Evolutionary conservation across 1,140 invertebrate species (phyloP), one percentile per base, ranked within the genome.

Genomic region (Physella acuta): DNA sequence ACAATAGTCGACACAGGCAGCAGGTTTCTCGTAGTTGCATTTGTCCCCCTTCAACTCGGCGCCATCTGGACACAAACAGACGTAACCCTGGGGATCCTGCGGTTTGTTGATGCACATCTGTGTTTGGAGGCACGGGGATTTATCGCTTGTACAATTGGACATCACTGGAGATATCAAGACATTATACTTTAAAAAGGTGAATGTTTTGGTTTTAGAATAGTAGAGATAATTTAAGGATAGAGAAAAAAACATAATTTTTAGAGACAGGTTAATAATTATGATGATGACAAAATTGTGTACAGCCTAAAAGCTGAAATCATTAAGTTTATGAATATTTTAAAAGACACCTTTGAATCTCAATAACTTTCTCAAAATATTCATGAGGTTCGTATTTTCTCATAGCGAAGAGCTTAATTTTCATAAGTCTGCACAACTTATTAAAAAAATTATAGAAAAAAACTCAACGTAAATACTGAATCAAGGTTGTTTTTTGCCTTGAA

Each of bases 21-120:
- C 86, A 36, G 65, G 28, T 55, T 79, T 77, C 44, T 85, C 70
- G 20, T 81, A 81, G 73, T 78, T 85, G 87, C 65, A 78, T 70
- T 70, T 79, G 67, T 71, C 72, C 30, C 65, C 51, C 65, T 74
- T 75, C 53, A 73, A 73, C 14, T 61, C 59, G 3, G 76, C 71
- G 2, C 88, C 89, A 78, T 91, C 89, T 2, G 91, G 88, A 78
- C 91, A 93, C 31, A 89, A 82, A 76, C 92, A 93, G 1, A 76
- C 71, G 65, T 69, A 74, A 52, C 66, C 62, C 14, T 76, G 64
- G 14, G 58, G 39, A 33, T 84, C 75, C 36, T 74, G 73, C 2
- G 74, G 74, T 33, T 70, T 66, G 72, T 75, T 77, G 66, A 77
- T 73, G 56, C 76, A 77, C 37, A 73, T 66, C 51, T 73, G 65